Percentiles rank a stretch among this genome's conserved stretches.
Evolutionary conservation across 2,113 vertebrate genomes (phyloP).

Genomic region (Piaya cayana): DNA sequence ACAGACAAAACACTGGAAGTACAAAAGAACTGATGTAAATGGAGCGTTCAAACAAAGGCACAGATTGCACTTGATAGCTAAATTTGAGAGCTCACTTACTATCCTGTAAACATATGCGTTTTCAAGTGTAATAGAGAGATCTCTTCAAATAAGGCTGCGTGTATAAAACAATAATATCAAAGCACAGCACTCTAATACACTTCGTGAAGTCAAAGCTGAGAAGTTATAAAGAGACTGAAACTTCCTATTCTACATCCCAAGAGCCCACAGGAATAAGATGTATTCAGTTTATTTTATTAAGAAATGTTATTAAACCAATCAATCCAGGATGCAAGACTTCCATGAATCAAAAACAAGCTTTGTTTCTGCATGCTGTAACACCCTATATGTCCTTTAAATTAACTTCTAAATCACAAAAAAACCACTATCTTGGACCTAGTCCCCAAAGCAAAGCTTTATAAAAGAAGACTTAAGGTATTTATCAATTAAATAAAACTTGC

Average conservation of each 20-base stretch:
- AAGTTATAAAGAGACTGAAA: not conserved
- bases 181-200: not conserved
- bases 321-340: not conserved
- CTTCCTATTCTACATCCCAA: not conserved
- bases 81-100: not conserved
- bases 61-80: not conserved
- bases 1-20: not conserved
- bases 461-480: not conserved
- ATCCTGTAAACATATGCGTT: not conserved
- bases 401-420: slow-evolving; percentile 28
- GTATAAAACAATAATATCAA: not conserved
- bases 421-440: not conserved
- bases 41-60: not conserved
- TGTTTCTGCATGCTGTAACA: not conserved
- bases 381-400: not conserved
- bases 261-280: not conserved
- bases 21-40: not conserved
- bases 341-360: not conserved
- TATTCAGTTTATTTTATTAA: slow-evolving; percentile 17
- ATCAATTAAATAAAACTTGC: not conserved
- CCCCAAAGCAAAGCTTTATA: not conserved
- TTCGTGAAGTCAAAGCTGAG: not conserved
- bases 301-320: slow-evolving; percentile 55
- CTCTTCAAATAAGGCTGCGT: not conserved
- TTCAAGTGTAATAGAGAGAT: not conserved